Evolutionary conservation across 2,113 vertebrate genomes (phyloP), one percentile per base, ranked within the genome.

Genomic region (Pica pica): DNA sequence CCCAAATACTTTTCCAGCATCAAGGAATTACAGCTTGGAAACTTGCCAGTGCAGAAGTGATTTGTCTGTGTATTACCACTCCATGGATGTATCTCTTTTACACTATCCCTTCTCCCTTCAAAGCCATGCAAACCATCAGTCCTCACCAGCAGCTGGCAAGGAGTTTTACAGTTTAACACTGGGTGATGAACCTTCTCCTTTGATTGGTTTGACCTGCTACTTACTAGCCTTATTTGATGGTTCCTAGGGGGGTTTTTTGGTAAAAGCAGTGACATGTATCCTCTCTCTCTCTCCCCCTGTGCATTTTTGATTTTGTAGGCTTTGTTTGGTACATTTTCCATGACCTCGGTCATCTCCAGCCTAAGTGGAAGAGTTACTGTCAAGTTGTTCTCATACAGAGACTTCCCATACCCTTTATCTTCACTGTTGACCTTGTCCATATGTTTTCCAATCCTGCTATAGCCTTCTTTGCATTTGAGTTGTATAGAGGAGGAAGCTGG

Each of bases 181-280:
- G 0, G 11, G 27, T 65, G 56, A 93, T 89, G 27, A 69, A 64
- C 4, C 2, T 74, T 27, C 21, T 78, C 26, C 6, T 69, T 31
- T 56, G 33, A 9, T 46, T 73, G 14, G 14, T 64, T 77, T n/a
- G 13, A 56, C 19, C 30, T 74, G 60, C 14, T 85, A 14, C 26
- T 44, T 59, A 18, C 26, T 41, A 21, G 30, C 37, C 3, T 78
- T 47, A 42, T 52, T 65, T 49, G 27, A 42, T 52, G 41, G 7
- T 11, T 69, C 15, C 33, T 26, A 28, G 5, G 0, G 7, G 3
- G 0, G 19, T 24, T 37, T 47, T 79, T 53, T 49, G 11, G 8
- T 22, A 59, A 27, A 44, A 44, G 15, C 14, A 30, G 27, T 50
- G 46, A n/a, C 41, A 37, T 27, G 14, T 13, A n/a, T 46, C 7